Base-by-base conservation (phyloP, 2,797 vertebrate genomes). In the Microtus californicus region DNA sequence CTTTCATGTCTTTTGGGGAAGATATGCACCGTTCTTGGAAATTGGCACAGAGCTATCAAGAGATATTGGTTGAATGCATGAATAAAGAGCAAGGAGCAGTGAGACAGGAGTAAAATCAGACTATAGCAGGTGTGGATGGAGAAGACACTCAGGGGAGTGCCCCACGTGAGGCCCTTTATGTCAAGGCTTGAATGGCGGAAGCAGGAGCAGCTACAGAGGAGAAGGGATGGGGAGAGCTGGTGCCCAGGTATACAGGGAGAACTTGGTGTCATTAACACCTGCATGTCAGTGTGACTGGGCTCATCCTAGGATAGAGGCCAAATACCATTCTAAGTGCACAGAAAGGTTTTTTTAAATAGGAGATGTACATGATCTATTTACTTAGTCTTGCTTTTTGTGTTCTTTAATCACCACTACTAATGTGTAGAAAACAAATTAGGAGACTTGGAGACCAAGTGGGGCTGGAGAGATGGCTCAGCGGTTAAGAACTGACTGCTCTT, bases 391-490 rank as follows among this genome's bases (percentile, higher is more conserved):
- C 21, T 65, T 71, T 90, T 78, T 19, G 65, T 87, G 40, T 67
- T 82, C 23, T 90, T 83, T 45, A 89, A 85, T 90, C 40, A 67
- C 40, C 43, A 17, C 89, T 87, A 73, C 83, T 90, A 56, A 67
- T 85, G 11, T 90, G 27, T 90, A 83, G 59, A 54, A 81, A 90
- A 69, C 23, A 82, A 77, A 74, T 37, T 37, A 31, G 27, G n/a
- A 19, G 59, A 40, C 5, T 17, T 61, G 17, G 79, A 48, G 48
- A 78, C 17, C 27, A 71, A 19, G 65, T 23, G 21, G 71, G n/a
- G 69, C 9, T 13, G 71, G 10, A 74, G 71, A 74, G 71, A 74
- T 25, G 37, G 37, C 71, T 74, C 37, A 74, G 71, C 2, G 1
- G 71, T 40, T 74, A 74, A 25, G 37, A 74, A 74, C 37, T 43